phyloP scores from a whole-genome alignment of 2,888 invertebrate species.

The Tachystola acroxantha region DNA sequence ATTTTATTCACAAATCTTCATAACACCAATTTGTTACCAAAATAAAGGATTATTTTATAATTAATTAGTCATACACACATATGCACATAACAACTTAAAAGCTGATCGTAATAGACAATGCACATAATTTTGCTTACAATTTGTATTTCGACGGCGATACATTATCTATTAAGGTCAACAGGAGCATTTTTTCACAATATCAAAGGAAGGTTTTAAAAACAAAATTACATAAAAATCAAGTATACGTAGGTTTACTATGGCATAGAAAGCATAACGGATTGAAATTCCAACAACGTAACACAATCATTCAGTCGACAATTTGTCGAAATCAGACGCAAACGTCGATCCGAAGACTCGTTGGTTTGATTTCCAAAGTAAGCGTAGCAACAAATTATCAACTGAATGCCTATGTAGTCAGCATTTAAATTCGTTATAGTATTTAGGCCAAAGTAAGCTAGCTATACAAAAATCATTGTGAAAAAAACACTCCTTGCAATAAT shows the following conservation, averaged over 20 bases:
- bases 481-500: conserved; percentile 69
- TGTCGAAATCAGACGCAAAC: too few relatives aligned
- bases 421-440: too few relatives aligned
- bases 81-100: conserved; percentile 63
- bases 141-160: conserved; percentile 27
- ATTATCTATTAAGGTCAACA: conserved; percentile 48
- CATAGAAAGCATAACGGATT: too few relatives aligned
- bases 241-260: too few relatives aligned
- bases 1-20: conserved; percentile 75
- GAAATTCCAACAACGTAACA: too few relatives aligned
- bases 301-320: too few relatives aligned
- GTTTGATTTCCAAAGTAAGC: too few relatives aligned
- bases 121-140: conserved; percentile 25
- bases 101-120: conserved; percentile 49
- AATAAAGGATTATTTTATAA: conserved; percentile 72
- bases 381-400: too few relatives aligned
- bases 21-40: conserved; percentile 77
- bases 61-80: conserved; percentile 72
- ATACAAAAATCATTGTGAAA: conserved; percentile 42
- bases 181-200: conserved; percentile 58
- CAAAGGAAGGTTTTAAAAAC: conserved; percentile 33
- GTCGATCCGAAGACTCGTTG: too few relatives aligned
- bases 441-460: too few relatives aligned
- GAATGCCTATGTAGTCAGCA: too few relatives aligned
- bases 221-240: conserved; percentile 34